These are phyloP conservation scores for Columba livia DNA, from an alignment of 2,113 vertebrate species.

Conservation along the genomic window DNA sequence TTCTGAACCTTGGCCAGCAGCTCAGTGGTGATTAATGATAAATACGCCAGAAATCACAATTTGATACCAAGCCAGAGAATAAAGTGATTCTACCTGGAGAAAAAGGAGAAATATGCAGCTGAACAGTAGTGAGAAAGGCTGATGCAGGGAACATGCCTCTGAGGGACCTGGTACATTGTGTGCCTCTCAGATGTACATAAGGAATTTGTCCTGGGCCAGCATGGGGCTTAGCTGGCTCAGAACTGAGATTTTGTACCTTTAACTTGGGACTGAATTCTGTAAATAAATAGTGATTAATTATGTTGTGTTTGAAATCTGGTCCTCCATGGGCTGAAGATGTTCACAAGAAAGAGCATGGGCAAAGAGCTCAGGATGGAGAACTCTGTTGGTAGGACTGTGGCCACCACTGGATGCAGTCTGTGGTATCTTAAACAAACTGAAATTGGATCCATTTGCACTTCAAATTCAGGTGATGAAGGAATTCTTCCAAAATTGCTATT, in stretches of 20 bases:
- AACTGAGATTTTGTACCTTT: background rate
- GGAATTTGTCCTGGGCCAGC: background rate
- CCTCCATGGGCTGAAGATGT: background rate
- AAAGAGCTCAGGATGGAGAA: background rate
- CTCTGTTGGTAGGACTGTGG: background rate
- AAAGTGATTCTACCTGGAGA: background rate
- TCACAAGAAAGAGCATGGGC: background rate
- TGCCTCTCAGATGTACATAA: background rate
- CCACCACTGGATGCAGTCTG: background rate
- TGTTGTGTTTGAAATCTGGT: background rate
- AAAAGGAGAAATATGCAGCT: background rate
- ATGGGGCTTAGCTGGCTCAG: background rate
- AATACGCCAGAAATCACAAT: background rate
- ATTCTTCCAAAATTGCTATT: background rate
- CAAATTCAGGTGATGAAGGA: background rate
- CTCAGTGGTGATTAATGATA: background rate
- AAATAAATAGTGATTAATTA: background rate
- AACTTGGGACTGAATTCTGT: background rate
- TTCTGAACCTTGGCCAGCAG: background rate
- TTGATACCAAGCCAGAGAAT: background rate
- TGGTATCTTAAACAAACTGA: background rate
- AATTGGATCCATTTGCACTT: background rate
- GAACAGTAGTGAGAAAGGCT: background rate
- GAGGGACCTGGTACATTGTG: fast-evolving
- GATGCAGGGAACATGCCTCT: background rate